Evolutionary conservation across 1,140 invertebrate genomes (phyloP), one percentile per base, ranked within the genome.

Genomic region (Drosophila rufa): DNA sequence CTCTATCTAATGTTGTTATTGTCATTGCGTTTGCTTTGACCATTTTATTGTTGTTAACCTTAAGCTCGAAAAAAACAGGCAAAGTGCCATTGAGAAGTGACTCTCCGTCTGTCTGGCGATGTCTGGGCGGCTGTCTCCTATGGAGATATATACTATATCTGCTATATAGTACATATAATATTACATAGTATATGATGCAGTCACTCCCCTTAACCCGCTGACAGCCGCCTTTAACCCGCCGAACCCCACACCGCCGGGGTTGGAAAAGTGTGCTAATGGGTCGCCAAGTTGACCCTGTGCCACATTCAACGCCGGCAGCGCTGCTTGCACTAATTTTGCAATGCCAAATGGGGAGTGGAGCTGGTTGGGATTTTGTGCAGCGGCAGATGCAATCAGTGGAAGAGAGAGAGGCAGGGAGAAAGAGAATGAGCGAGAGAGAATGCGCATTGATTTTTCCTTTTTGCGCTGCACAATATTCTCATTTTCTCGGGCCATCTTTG

Each of bases 181-280:
- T 55, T 55, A 55, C 51, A 38, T 22, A 15, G 19, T 56, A 40
- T 25, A 40, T 56, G 53, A 56, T 56, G 53, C 36, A 56, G 53
- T 40, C 36, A 25, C 14, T 40, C 36, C 53, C 14, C 53, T 43
- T 57, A 57, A 57, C 36, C 51, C 40, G 30, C n/a, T 19, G 47
- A n/a, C 36, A 6, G 36, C 33, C 46, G 51, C 45, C 40, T 38
- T 43, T 65, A 47, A 47, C 51, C 51, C 51, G 19, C 47, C 48
- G 40, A 40, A 51, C n/a, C 8, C 47, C 53, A 38, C 17, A 14
- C 50, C 59, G 42, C 50, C 59, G 38, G 69, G 55, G 40, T 43
- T 80, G 77, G 79, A 85, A 91, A 91, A 92, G 86, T 92, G 84
- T 92, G 91, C 86, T 87, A 92, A 80, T 92, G 75, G 91, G 91